Percentiles rank a stretch among this genome's conserved stretches.
These are phyloP conservation scores for Epinephelus awoara DNA, from an alignment of 2,797 vertebrate species.

Conservation along the genomic window DNA sequence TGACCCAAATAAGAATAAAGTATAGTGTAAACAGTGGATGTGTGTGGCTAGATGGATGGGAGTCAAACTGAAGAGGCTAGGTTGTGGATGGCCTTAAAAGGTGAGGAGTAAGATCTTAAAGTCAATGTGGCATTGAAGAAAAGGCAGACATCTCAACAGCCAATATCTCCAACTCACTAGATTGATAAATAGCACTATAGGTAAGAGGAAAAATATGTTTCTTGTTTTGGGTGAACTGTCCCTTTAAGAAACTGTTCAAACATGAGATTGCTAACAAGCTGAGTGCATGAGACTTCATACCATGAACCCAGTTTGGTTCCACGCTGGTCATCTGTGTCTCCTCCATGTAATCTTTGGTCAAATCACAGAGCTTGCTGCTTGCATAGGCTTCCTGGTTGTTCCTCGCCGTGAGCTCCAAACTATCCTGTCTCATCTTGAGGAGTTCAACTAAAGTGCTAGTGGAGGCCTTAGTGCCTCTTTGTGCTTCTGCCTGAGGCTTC, in stretches of 20 bases:
- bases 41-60: no score
- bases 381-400: slow-evolving; percentile 82
- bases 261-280: background rate
- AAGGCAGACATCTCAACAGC: no score
- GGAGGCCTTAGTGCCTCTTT: slow-evolving; percentile 79
- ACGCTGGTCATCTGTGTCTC: slow-evolving; percentile 84
- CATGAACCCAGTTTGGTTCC: slow-evolving; percentile 88
- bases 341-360: slow-evolving; percentile 87
- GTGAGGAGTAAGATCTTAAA: no score
- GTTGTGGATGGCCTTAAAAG: no score
- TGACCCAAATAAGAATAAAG: no score
- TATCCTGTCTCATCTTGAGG: slow-evolving; percentile 89
- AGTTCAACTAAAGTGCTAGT: slow-evolving; percentile 92
- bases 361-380: slow-evolving; percentile 88
- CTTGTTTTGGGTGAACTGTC: no score
- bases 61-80: no score
- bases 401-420: slow-evolving; percentile 85
- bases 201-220: no score
- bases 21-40: no score
- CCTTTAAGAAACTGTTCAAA: slow-evolving; percentile 69
- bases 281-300: slow-evolving; percentile 79
- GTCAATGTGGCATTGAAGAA: no score
- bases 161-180: no score
- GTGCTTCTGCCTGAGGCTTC: slow-evolving; percentile 79
- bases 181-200: no score